Percentiles rank a stretch among this genome's conserved stretches.
phyloP scores from a whole-genome alignment of 2,888 invertebrate genomes.

The Ligdia adustata region DNA sequence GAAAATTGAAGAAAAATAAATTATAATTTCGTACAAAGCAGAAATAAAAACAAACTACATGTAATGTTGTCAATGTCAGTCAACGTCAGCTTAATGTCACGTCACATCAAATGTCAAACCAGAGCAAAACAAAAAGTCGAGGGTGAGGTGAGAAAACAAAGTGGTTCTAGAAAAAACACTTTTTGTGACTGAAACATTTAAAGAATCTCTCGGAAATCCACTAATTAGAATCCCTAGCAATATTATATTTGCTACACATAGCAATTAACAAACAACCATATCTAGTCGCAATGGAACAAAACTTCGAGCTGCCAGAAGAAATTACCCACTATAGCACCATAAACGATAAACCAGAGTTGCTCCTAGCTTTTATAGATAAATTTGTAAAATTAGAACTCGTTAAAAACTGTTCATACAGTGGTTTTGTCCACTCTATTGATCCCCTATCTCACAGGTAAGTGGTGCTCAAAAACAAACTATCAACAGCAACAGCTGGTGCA shows the following conservation, averaged over 20 bases:
- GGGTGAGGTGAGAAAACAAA: no score
- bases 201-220: not conserved
- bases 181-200: not conserved
- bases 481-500: not conserved
- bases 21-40: no score
- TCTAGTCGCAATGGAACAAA: constrained; percentile 19
- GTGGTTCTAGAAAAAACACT: not conserved
- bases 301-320: constrained; percentile 10
- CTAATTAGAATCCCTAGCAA: not conserved
- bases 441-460: constrained; percentile 65
- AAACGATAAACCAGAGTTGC: constrained; percentile 22
- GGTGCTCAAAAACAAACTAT: not conserved
- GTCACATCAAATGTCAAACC: no score
- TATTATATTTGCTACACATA: not conserved
- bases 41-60: no score
- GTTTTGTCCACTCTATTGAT: constrained; percentile 68
- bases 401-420: constrained; percentile 51
- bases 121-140: not conserved
- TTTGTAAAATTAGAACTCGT: constrained; percentile 58
- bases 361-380: constrained; percentile 50
- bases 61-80: no score
- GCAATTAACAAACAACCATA: not conserved
- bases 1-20: no score
- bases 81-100: no score
- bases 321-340: constrained; percentile 25